Evolutionary conservation across 1,140 invertebrate species (phyloP).

Genomic region (Trichonephila clavipes): DNA sequence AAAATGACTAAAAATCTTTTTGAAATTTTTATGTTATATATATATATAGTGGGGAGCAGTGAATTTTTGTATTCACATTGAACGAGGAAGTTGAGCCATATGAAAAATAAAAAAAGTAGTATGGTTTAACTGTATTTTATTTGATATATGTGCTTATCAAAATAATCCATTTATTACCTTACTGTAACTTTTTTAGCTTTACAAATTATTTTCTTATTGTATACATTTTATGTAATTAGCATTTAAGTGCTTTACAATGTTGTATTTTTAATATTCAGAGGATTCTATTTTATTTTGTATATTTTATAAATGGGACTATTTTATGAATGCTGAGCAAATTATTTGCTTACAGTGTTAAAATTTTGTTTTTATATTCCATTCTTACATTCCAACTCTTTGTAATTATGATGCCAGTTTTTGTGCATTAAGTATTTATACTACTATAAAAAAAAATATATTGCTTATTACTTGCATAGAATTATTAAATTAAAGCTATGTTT

Average conservation of each 20-base stretch:
- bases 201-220: background rate
- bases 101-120: background rate
- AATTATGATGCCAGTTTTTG: background rate
- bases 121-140: background rate
- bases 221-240: conserved; percentile 1
- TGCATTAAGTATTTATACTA: background rate
- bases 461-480: background rate
- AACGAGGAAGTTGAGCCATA: background rate
- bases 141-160: background rate
- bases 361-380: conserved; percentile 8
- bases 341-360: conserved; percentile 4
- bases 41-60: background rate
- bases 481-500: background rate
- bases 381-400: conserved; percentile 13
- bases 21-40: background rate
- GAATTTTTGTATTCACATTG: background rate
- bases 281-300: conserved; percentile 36
- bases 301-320: conserved; percentile 12
- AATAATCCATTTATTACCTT: background rate
- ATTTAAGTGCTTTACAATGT: conserved; percentile 26
- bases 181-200: background rate
- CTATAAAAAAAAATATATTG: background rate
- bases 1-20: background rate
- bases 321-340: background rate
- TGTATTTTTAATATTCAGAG: conserved; percentile 26